Evolutionary conservation across 2,113 vertebrate species (phyloP).

Genomic region (Hemiscyllium ocellatum): DNA sequence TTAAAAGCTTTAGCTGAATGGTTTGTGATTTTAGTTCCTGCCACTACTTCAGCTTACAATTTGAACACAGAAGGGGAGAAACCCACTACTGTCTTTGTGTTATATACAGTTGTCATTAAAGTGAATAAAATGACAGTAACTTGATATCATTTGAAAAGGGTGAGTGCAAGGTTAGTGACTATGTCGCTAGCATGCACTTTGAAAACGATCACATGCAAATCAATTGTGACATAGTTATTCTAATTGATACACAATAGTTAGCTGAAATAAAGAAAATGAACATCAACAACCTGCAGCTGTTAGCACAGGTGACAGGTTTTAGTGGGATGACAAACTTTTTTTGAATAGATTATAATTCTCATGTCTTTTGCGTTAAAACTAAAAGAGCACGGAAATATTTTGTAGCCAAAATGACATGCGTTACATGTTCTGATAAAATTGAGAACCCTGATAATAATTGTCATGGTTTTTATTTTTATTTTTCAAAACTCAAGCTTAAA

Average conservation of each 20-base stretch:
- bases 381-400: neutral
- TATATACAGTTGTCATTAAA: neutral
- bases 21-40: conserved; percentile 6
- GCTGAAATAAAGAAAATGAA: neutral
- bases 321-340: neutral
- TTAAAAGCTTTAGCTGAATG: neutral
- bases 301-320: conserved; percentile 24
- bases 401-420: neutral
- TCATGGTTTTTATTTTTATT: neutral
- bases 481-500: neutral
- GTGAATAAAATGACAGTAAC: conserved; percentile 29
- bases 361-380: neutral
- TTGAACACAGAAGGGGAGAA: neutral
- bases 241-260: conserved; percentile 3
- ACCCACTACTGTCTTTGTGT: neutral
- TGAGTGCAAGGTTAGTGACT: conserved; percentile 37
- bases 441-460: neutral
- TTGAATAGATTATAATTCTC: neutral
- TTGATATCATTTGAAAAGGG: conserved; percentile 37
- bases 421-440: neutral
- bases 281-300: conserved; percentile 24
- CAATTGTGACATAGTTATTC: conserved; percentile 30
- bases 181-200: conserved; percentile 20
- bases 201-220: conserved; percentile 40
- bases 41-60: neutral